Evolutionary conservation across 2,797 vertebrate species (phyloP).

Genomic region (Peromyscus attwateri): DNA sequence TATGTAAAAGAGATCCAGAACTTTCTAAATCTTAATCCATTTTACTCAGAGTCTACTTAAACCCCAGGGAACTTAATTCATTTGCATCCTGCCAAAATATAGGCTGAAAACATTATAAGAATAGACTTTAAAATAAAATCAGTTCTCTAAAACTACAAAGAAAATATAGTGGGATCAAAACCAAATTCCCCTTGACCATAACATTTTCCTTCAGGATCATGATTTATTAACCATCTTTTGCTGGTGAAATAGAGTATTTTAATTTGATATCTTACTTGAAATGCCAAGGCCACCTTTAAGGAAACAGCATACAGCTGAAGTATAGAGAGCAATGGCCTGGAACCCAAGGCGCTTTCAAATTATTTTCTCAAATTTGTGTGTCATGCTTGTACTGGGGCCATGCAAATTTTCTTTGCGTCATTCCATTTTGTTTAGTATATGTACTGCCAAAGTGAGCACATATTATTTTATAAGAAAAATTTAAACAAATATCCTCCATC

Average conservation of each 20-base stretch:
- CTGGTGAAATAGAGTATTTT: constrained; percentile 26
- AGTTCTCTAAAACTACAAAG: constrained; percentile 43
- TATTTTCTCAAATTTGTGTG: constrained; percentile 5
- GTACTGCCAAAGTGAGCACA: not conserved
- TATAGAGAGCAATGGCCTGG: not conserved
- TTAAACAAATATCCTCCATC: not conserved
- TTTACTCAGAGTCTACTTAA: constrained; percentile 61
- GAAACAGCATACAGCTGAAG: not conserved
- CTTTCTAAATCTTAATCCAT: constrained; percentile 63
- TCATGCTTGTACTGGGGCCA: not conserved
- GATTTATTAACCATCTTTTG: constrained; percentile 64
- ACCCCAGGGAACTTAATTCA: constrained; percentile 63
- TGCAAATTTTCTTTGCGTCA: not conserved
- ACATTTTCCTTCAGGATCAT: constrained; percentile 43
- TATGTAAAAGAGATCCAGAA: not conserved
- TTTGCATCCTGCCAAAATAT: constrained; percentile 55
- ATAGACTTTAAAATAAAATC: constrained; percentile 38
- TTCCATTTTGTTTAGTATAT: not conserved
- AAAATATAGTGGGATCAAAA: constrained; percentile 49
- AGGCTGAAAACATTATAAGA: constrained; percentile 51
- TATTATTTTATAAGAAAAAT: constrained; percentile 35
- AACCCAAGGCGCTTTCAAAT: constrained; percentile 23
- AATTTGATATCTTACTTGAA: constrained; percentile 61
- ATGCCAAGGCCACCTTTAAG: constrained; percentile 30
- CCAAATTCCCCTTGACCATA: not conserved